Evolutionary conservation across 1,140 invertebrate genomes (phyloP).

Genomic region (Oedothorax gibbosus): DNA sequence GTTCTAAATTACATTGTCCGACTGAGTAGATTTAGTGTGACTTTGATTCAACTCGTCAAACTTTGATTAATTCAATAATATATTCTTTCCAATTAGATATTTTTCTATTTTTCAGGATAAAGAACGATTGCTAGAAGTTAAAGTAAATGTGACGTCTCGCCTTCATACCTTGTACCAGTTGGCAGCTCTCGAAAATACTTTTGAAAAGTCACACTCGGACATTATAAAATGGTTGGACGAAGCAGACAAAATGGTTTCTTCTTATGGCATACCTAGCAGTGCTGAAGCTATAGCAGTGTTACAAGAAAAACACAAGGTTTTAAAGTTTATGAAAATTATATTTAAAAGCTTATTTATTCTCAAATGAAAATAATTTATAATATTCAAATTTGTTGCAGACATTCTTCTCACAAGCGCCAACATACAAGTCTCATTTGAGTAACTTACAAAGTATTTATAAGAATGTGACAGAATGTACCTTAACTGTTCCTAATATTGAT

Average conservation of each 20-base stretch:
- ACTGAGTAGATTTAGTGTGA: no score
- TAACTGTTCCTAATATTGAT: conserved; percentile 79
- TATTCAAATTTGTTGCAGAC: conserved; percentile 63
- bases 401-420: conserved; percentile 66
- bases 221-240: conserved; percentile 86
- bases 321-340: not conserved
- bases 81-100: no score
- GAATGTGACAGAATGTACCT: conserved; percentile 84
- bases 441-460: conserved; percentile 95
- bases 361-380: not conserved
- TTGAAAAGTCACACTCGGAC: conserved; percentile 87
- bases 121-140: conserved; percentile 83
- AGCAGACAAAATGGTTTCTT: conserved; percentile 79
- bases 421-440: conserved; percentile 93
- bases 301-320: conserved; percentile 82
- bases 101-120: conserved; percentile 65
- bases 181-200: conserved; percentile 87
- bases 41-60: no score
- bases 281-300: conserved; percentile 80
- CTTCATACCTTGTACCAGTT: conserved; percentile 85
- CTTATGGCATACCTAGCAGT: conserved; percentile 76
- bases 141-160: conserved; percentile 83
- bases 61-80: no score
- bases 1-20: no score
- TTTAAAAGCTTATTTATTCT: not conserved